Evolutionary conservation across 2,797 vertebrate species (phyloP).

Genomic region (Bradypus variegatus): DNA sequence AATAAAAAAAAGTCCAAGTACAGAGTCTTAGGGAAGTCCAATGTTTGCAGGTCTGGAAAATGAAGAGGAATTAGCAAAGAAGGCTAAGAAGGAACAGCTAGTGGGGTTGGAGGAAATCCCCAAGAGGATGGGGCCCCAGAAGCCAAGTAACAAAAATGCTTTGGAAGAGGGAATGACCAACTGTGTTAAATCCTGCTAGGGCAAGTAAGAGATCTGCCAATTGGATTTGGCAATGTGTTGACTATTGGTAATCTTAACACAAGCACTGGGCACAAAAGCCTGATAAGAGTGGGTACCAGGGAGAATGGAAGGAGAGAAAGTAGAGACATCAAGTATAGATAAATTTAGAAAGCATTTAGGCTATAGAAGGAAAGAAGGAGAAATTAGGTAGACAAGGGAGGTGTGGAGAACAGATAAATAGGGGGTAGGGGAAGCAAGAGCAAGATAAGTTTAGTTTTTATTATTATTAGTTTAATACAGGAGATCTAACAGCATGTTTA

Average conservation of each 20-base stretch:
- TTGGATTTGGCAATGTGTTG: neutral
- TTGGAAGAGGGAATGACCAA: neutral
- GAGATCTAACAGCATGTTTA: neutral
- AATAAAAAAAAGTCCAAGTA: neutral
- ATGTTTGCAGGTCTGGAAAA: neutral
- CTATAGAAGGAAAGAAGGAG: neutral
- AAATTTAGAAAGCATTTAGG: neutral
- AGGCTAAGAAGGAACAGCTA: neutral
- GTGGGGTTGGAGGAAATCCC: neutral
- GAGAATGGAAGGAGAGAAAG: neutral
- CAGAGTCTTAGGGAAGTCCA: neutral
- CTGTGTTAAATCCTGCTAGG: neutral
- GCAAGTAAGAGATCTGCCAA: too few species aligned
- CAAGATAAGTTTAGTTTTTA: neutral
- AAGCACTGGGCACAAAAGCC: neutral
- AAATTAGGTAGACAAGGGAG: neutral
- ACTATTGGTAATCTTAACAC: neutral
- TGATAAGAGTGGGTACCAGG: neutral
- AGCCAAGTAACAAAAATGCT: neutral
- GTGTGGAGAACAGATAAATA: neutral
- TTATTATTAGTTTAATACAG: neutral
- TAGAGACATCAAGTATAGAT: neutral
- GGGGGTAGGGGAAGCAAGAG: neutral
- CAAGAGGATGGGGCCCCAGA: neutral
- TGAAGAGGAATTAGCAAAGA: neutral